Conservation (phyloP, 2,888 invertebrate genomes). For the Netelia melanura region DNA sequence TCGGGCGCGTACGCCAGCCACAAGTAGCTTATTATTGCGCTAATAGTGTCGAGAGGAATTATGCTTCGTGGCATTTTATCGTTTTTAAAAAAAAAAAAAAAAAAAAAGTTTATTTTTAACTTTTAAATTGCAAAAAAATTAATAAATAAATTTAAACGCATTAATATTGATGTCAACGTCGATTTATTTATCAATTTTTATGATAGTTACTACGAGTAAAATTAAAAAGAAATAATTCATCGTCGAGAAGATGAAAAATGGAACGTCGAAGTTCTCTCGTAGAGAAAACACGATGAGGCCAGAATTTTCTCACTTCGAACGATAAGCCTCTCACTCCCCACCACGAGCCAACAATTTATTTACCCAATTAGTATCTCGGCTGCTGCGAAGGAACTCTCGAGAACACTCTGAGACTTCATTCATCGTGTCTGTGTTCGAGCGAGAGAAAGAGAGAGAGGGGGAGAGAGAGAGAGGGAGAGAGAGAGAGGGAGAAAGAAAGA, state of each 20-base stretch:
- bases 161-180: too few species aligned
- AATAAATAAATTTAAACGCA: too few species aligned
- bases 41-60: constrained; percentile 55
- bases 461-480: neutral
- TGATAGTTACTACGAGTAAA: too few species aligned
- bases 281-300: neutral
- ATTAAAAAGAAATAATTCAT: too few species aligned
- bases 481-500: neutral
- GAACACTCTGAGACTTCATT: constrained; percentile 14
- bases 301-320: constrained; percentile 37
- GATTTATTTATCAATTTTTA: too few species aligned
- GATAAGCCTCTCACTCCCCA: neutral
- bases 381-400: constrained; percentile 23
- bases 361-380: constrained; percentile 47
- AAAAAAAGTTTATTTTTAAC: too few species aligned
- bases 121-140: too few species aligned
- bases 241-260: neutral
- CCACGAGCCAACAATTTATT: constrained; percentile 47
- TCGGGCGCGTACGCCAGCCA: constrained; percentile 31
- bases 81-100: too few species aligned
- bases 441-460: neutral
- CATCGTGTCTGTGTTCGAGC: neutral
- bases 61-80: constrained; percentile 9
- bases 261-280: neutral
- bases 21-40: constrained; percentile 66